phyloP scores from a whole-genome alignment of 2,113 vertebrate species.

The Corythornis madagascariensis region DNA sequence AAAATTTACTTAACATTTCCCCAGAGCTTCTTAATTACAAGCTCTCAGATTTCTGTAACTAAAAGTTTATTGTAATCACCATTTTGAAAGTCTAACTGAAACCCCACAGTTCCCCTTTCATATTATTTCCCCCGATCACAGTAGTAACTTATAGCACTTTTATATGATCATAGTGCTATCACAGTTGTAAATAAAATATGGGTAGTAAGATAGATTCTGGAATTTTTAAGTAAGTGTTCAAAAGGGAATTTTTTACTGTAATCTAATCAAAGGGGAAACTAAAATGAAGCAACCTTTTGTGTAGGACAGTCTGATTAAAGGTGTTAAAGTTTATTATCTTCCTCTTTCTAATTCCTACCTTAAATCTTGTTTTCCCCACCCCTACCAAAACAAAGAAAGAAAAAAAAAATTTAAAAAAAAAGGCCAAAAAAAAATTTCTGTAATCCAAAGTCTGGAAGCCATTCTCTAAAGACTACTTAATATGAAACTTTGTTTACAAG shows the following conservation, averaged over 20 bases:
- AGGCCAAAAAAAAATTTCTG: not conserved
- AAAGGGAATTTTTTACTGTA: constrained; percentile 8
- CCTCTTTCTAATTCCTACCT: not conserved
- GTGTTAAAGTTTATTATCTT: constrained; percentile 58
- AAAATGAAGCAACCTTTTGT: constrained; percentile 46
- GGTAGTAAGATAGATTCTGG: not conserved
- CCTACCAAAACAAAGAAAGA: constrained; percentile 42
- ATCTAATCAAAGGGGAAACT: constrained; percentile 28
- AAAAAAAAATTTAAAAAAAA: not conserved
- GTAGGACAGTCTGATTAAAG: constrained; percentile 51
- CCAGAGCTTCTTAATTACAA: constrained; percentile 41
- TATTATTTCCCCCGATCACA: not conserved
- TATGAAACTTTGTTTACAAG: constrained; percentile 66
- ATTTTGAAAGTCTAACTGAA: constrained; percentile 49
- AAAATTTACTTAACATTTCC: constrained; percentile 19
- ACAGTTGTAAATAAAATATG: not conserved
- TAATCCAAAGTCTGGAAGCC: constrained; percentile 49
- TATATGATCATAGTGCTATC: too few relatives aligned
- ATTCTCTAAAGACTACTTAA: constrained; percentile 63
- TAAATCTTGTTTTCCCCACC: not conserved
- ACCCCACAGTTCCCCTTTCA: constrained; percentile 27
- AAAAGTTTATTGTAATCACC: constrained; percentile 36
- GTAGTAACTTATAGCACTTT: not conserved
- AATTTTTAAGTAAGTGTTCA: not conserved
- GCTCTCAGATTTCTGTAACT: constrained; percentile 21